Base-by-base conservation (phyloP, 2,888 invertebrate species). In the Automeris io region DNA sequence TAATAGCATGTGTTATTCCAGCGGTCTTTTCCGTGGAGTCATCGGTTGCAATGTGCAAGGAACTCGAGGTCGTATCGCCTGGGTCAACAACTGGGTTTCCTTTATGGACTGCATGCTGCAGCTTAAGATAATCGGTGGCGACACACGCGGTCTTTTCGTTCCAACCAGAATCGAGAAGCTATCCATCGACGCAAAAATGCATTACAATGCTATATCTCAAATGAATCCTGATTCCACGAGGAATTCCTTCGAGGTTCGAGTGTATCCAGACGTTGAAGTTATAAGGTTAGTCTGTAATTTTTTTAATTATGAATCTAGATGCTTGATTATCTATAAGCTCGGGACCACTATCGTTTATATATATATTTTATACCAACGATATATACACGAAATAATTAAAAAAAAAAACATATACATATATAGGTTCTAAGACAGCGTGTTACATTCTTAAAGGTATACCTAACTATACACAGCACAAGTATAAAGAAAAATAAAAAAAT, bases 41-140 rank as follows among this genome's bases (percentile, higher is more conserved):
- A 54, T 86, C 3, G 82, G 85, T 4, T 86, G 88, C 49, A 88
- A 87, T 54, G 70, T 86, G 5, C 75, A 86, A 43, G 88, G 88
- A 19, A 82, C 76, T 2, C 74, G 78, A 1, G 90, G 89, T 1
- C 74, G 78, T 13, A 65, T 90, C 4, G 70, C 87, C 36, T 96
- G 95, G 95, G 87, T 89, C 34, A 91, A 91, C 56, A 94, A 95
- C 75, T 97, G 96, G 96, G 91, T 94, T 5, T 90, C 94, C 2
- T 95, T 95, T 71, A 90, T 97, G 80, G 97, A 97, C 77, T 93
- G 93, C 22, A 92, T 97, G 91, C 85, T 97, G 8, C 97, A 97
- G 73, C 90, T 94, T 55, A 90, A 91, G 54, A 91, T 96, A 34
- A 68, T 95, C 18, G 90, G 91, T 18, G 87, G 91, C 40, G 91